A percentile compares a stretch with the other conserved stretches of the same genome.
phyloP scores from a whole-genome alignment of 2,113 vertebrate species.

The Carassius carassius region DNA sequence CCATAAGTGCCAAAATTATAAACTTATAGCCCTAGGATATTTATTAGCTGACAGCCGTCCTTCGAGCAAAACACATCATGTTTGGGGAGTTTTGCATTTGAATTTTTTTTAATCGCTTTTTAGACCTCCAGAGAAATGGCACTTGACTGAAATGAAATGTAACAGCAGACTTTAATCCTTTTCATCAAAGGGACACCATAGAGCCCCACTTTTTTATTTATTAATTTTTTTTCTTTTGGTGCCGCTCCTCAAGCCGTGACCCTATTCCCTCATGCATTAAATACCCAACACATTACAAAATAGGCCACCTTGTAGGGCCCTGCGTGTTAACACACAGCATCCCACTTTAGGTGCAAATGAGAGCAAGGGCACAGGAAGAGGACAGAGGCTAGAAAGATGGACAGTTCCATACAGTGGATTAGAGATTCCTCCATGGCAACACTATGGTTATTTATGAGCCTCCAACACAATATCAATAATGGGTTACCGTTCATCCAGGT shows the following conservation, averaged over 20 bases:
- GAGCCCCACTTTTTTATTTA: background rate
- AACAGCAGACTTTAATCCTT: slow-evolving; percentile 23
- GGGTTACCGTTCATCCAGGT: slow-evolving; percentile 54
- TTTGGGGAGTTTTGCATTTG: background rate
- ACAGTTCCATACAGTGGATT: slow-evolving; percentile 41
- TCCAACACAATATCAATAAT: slow-evolving; percentile 59
- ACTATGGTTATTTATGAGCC: slow-evolving; percentile 63
- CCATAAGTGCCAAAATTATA: background rate
- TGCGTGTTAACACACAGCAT: slow-evolving; percentile 65
- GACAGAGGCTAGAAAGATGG: slow-evolving; percentile 29
- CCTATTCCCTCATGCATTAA: slow-evolving; percentile 66
- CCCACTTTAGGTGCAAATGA: slow-evolving; percentile 58
- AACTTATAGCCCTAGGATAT: slow-evolving; percentile 24
- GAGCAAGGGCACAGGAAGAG: slow-evolving; percentile 41
- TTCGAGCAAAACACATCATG: background rate
- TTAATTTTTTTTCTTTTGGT: background rate
- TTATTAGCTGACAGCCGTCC: slow-evolving; percentile 37
- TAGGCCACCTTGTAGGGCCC: slow-evolving; percentile 69
- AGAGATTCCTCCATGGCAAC: slow-evolving; percentile 47
- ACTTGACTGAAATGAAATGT: slow-evolving; percentile 13
- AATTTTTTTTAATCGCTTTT: background rate
- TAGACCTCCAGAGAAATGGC: slow-evolving; percentile 24
- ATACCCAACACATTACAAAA: slow-evolving; percentile 67
- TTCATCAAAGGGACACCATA: background rate
- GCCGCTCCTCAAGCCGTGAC: slow-evolving; percentile 34